Evolutionary conservation across 2,888 invertebrate species (phyloP).

Genomic region (Platerodrilus igneus): DNA sequence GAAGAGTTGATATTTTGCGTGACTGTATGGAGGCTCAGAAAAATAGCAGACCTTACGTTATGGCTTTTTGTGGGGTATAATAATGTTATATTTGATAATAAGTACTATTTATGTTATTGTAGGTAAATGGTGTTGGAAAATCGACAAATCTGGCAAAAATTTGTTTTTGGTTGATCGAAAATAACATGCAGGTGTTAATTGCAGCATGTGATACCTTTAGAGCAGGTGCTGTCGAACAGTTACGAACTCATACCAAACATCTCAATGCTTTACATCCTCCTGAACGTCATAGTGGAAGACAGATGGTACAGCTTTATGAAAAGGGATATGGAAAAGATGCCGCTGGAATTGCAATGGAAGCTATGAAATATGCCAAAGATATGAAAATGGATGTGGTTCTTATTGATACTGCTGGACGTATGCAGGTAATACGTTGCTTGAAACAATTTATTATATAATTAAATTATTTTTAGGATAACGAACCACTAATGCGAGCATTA

Average conservation of each 20-base stretch:
- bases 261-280: slow-evolving; percentile 91
- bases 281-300: slow-evolving; percentile 60
- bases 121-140: slow-evolving; percentile 92
- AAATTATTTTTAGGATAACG: slow-evolving; percentile 68
- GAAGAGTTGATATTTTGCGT: slow-evolving; percentile 92
- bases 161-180: slow-evolving; percentile 98
- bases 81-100: slow-evolving; percentile 2
- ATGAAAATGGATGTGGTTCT: slow-evolving; percentile 83
- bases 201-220: slow-evolving; percentile 99
- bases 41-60: slow-evolving; percentile 83
- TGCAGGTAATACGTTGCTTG: slow-evolving; percentile 62
- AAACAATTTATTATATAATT: not conserved
- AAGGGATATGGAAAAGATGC: slow-evolving; percentile 99
- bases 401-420: slow-evolving; percentile 99
- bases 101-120: slow-evolving; percentile 47
- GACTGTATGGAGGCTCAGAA: slow-evolving; percentile 87
- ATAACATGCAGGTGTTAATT: slow-evolving; percentile 90
- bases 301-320: slow-evolving; percentile 94
- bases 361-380: slow-evolving; percentile 84
- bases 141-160: slow-evolving; percentile 99
- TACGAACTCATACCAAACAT: slow-evolving; percentile 89
- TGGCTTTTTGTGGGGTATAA: slow-evolving; percentile 95
- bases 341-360: slow-evolving; percentile 97
- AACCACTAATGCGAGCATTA: slow-evolving; percentile 95
- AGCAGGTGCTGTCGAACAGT: slow-evolving; percentile 97